A percentile compares a stretch with the other conserved stretches of the same genome.
Evolutionary conservation across 2,797 vertebrate species (phyloP).

Genomic region (Acanthis flammea): DNA sequence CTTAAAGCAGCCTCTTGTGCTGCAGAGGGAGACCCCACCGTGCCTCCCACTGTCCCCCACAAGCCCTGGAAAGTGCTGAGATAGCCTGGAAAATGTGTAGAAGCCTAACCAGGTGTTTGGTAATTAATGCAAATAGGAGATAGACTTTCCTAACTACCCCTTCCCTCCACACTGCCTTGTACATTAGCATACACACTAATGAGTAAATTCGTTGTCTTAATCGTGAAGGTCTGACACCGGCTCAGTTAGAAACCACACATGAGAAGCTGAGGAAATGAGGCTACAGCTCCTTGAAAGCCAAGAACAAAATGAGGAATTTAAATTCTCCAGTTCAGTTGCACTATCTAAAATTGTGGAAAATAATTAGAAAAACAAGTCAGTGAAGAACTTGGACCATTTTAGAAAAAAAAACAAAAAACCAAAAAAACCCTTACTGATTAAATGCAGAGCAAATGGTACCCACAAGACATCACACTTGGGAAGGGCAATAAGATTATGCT

Average conservation of each 20-base stretch:
- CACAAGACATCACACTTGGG: not conserved
- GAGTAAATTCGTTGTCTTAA: not conserved
- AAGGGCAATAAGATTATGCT: not conserved
- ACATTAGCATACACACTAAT: not conserved
- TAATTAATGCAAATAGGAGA: not conserved
- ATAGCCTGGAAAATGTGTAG: not conserved
- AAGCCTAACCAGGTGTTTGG: not conserved
- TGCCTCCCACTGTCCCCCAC: not conserved
- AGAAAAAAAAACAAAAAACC: not conserved
- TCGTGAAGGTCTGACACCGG: not conserved
- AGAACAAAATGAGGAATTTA: not conserved
- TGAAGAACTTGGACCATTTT: not conserved
- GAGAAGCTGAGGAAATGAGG: not conserved
- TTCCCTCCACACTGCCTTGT: not conserved
- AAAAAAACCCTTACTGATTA: accelerated
- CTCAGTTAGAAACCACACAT: not conserved
- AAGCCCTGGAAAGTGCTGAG: not conserved
- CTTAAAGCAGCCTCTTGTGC: not conserved
- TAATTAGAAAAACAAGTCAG: not conserved
- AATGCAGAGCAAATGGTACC: not conserved
- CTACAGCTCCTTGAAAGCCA: not conserved
- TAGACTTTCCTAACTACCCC: not conserved
- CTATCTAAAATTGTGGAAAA: not conserved
- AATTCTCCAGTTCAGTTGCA: not conserved
- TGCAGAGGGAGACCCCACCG: not conserved